Conservation (phyloP, 2,888 invertebrate genomes). For the Lepidocyrtinus sp. region DNA sequence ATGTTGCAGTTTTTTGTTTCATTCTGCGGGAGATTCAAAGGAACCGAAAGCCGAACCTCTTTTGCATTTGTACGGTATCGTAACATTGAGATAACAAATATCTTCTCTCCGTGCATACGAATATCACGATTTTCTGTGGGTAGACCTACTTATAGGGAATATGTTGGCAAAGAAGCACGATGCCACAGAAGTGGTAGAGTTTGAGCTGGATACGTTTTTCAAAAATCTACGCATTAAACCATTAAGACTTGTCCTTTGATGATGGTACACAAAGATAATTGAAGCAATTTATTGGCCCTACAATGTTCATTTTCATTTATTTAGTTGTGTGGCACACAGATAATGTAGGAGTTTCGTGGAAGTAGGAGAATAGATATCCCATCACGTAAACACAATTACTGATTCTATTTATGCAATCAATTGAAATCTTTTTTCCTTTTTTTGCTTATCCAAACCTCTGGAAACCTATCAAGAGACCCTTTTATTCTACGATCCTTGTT, state of each 20-base stretch:
- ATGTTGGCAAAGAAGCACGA: background rate
- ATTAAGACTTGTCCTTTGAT: background rate
- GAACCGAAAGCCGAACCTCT: conserved; percentile 13
- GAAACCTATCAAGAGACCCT: no score
- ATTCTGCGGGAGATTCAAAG: background rate
- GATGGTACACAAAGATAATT: conserved; percentile 7
- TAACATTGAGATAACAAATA: background rate
- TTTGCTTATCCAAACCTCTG: no score
- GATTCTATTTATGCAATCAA: conserved; percentile 3
- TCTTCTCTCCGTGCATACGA: conserved; percentile 4
- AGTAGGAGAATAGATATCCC: conserved; percentile 9
- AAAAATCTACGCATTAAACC: conserved; percentile 5
- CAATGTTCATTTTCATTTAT: conserved; percentile 7
- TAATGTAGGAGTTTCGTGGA: background rate
- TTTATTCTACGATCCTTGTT: no score
- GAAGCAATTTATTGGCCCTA: background rate
- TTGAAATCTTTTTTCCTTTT: no score
- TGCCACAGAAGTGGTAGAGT: no score
- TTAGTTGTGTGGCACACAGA: background rate
- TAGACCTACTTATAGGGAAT: no score
- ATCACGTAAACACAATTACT: background rate
- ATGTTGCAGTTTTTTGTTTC: background rate
- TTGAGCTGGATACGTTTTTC: no score
- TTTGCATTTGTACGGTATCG: conserved; percentile 8
- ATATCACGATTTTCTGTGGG: conserved; percentile 10